Conservation (phyloP, 2,888 invertebrate genomes). For the Tenthredo amoena region DNA sequence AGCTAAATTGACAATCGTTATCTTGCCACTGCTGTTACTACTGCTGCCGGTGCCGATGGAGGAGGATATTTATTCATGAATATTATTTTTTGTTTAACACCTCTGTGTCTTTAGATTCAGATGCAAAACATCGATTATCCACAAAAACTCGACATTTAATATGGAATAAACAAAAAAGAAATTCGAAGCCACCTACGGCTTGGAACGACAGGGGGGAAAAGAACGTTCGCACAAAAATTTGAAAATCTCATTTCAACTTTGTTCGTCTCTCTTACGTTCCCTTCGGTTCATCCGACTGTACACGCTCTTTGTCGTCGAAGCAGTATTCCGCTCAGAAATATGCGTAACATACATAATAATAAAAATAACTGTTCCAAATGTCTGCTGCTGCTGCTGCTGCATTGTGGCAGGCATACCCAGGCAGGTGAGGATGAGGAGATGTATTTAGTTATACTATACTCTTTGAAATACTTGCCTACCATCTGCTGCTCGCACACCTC, state of each 20-base stretch:
- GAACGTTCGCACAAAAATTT: too few relatives aligned
- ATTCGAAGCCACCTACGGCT: background rate
- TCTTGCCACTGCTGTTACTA: background rate
- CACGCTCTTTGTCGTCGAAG: background rate
- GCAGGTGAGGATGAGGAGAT: background rate
- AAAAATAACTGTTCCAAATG: constrained; percentile 22
- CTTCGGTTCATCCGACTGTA: background rate
- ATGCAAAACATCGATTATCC: background rate
- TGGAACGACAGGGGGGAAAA: too few relatives aligned
- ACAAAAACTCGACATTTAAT: background rate
- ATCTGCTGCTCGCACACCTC: background rate
- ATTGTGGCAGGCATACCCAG: background rate
- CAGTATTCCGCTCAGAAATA: background rate
- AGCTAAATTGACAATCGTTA: constrained; percentile 9
- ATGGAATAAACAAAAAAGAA: background rate
- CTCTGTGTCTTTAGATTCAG: background rate
- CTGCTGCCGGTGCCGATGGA: background rate
- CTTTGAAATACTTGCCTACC: constrained; percentile 4
- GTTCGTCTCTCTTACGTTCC: background rate
- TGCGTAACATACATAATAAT: constrained; percentile 7
- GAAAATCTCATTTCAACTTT: background rate
- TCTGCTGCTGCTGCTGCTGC: constrained; percentile 20
- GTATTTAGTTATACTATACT: constrained; percentile 2
- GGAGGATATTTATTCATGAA: background rate
- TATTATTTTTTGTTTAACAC: background rate